Conservation (phyloP, 2,113 vertebrate species). For the Anser brachyrhynchus region DNA sequence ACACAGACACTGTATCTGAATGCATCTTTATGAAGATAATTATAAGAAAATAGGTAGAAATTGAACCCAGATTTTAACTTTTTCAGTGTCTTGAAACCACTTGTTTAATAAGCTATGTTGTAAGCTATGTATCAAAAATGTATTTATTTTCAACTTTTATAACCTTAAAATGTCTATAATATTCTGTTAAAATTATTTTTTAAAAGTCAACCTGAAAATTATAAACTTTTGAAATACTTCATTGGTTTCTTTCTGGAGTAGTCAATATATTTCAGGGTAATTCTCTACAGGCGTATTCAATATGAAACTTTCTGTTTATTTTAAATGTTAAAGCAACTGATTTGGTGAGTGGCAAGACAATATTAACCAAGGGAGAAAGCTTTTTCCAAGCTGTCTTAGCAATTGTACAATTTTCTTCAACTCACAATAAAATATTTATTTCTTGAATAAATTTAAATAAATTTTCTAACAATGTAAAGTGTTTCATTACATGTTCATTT, state of each 20-base stretch:
- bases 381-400: background rate
- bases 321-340: background rate
- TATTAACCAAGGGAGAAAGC: background rate
- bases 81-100: background rate
- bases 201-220: accelerated
- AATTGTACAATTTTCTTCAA: background rate
- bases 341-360: background rate
- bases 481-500: background rate
- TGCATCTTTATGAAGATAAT: background rate
- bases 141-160: background rate
- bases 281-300: background rate
- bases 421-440: background rate
- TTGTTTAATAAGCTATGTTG: background rate
- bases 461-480: background rate
- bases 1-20: background rate
- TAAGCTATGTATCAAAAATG: background rate
- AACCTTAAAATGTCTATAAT: background rate
- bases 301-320: background rate
- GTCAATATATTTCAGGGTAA: background rate
- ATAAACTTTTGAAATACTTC: background rate
- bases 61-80: background rate
- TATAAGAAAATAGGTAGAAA: background rate
- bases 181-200: background rate
- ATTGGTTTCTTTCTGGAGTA: background rate
- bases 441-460: background rate